These are phyloP conservation scores for Drosophila aff. DNA, from an alignment of 1,140 invertebrate genomes.

Conservation along the genomic window DNA sequence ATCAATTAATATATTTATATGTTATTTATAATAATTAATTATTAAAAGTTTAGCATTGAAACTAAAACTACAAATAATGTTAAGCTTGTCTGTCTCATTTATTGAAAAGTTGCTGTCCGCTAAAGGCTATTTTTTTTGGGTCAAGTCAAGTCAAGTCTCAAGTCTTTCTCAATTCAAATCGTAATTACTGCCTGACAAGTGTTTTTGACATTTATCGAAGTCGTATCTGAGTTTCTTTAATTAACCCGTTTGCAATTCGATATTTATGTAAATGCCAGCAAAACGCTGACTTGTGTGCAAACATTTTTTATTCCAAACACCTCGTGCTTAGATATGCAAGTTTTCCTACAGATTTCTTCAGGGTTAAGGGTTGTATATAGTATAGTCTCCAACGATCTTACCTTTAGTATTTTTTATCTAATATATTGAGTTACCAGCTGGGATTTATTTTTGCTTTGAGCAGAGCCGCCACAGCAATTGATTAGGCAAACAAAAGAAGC, in stretches of 20 bases:
- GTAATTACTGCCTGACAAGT: slow-evolving; percentile 40
- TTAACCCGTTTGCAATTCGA: slow-evolving; percentile 20
- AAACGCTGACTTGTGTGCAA: not conserved
- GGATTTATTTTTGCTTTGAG: slow-evolving; percentile 15
- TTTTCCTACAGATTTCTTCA: not conserved
- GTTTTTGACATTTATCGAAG: slow-evolving; percentile 31
- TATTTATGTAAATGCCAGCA: slow-evolving; percentile 39
- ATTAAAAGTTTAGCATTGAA: not conserved
- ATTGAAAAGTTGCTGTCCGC: slow-evolving; percentile 32
- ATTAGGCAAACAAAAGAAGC: slow-evolving; percentile 5
- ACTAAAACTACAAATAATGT: not conserved
- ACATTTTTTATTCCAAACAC: not conserved
- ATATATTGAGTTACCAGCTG: not conserved
- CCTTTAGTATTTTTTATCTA: not conserved
- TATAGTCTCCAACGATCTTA: not conserved
- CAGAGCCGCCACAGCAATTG: not conserved
- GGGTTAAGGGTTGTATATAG: not conserved
- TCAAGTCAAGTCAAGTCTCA: slow-evolving; percentile 8
- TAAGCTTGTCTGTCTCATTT: slow-evolving; percentile 12
- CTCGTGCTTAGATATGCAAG: not conserved
- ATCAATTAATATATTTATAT: not conserved
- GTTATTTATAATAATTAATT: not conserved
- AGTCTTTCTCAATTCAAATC: slow-evolving; percentile 22
- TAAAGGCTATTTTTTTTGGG: slow-evolving; percentile 20
- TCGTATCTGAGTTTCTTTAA: slow-evolving; percentile 15